A percentile compares a stretch with the other conserved stretches of the same genome.
phyloP scores from a whole-genome alignment of 2,797 vertebrate genomes.

The Myotis daubentonii region DNA sequence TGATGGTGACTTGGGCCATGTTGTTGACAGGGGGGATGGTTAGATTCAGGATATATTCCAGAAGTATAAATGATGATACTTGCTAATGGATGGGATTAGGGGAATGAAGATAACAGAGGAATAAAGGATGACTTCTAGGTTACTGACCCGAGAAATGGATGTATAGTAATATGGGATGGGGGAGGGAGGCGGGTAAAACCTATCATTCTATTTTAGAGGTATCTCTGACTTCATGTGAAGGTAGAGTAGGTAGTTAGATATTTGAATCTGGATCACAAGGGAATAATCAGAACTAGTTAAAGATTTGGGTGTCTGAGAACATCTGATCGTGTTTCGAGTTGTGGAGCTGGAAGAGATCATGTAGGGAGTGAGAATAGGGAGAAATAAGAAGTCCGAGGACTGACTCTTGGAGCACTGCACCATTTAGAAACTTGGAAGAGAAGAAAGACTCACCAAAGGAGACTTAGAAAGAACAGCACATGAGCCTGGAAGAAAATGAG shows the following conservation, averaged over 20 bases:
- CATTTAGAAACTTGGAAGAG: neutral
- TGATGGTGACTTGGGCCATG: neutral
- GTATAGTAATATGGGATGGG: neutral
- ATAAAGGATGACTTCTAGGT: neutral
- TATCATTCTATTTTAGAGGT: neutral
- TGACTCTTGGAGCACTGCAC: neutral
- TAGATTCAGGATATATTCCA: neutral
- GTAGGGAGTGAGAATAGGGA: neutral
- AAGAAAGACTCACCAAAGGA: neutral
- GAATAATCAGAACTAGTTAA: neutral
- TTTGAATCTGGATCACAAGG: neutral
- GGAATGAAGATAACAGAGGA: neutral
- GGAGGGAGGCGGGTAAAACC: neutral
- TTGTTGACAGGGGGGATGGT: neutral
- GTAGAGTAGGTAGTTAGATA: neutral
- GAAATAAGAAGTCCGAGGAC: neutral
- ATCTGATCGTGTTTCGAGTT: neutral
- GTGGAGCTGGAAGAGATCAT: neutral
- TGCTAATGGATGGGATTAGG: neutral
- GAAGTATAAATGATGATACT: neutral
- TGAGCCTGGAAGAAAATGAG: neutral
- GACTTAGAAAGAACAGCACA: constrained; percentile 2
- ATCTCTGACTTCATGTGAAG: neutral
- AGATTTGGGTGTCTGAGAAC: neutral
- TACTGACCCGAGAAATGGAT: neutral